Percentiles rank a stretch among this genome's conserved stretches.
phyloP scores from a whole-genome alignment of 2,888 invertebrate genomes.

The Octonoba sinensis region DNA sequence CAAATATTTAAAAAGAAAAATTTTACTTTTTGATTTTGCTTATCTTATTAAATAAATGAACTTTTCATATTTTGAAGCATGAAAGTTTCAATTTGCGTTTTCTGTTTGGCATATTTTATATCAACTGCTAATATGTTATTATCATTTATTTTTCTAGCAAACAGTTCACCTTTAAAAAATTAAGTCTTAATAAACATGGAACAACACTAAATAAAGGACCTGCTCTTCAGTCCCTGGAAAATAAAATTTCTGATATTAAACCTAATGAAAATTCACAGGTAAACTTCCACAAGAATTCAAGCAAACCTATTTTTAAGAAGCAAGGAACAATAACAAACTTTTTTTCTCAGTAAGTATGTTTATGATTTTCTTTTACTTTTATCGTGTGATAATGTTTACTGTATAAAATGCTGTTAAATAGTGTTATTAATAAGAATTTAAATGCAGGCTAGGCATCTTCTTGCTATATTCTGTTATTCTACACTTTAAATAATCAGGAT shows the following conservation, averaged over 20 bases:
- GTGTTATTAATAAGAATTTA: too few relatives aligned
- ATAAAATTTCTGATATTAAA: slow-evolving; percentile 2
- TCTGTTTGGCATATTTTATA: too few relatives aligned
- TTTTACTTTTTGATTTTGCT: too few relatives aligned
- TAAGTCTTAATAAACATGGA: slow-evolving; percentile 31
- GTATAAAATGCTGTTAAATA: too few relatives aligned
- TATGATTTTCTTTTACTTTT: background rate
- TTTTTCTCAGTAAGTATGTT: slow-evolving; percentile 42
- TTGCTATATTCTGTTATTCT: too few relatives aligned
- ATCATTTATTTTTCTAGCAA: slow-evolving; percentile 23
- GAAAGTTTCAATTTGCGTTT: too few relatives aligned
- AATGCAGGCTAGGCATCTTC: too few relatives aligned
- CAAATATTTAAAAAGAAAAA: too few relatives aligned
- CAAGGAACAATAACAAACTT: slow-evolving; percentile 36
- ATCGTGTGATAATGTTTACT: background rate
- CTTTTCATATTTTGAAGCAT: too few relatives aligned
- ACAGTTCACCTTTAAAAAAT: slow-evolving; percentile 49
- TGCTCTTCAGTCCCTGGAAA: slow-evolving; percentile 11
- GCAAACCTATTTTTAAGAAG: too few relatives aligned
- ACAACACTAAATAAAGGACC: background rate
- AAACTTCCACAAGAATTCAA: background rate
- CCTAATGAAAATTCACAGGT: background rate
- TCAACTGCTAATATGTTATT: background rate
- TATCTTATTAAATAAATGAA: too few relatives aligned
- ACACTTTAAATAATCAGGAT: too few relatives aligned